Percentiles rank a stretch among this genome's conserved stretches.
phyloP scores from a whole-genome alignment of 1,140 invertebrate species.

The Penaeus chinensis region DNA sequence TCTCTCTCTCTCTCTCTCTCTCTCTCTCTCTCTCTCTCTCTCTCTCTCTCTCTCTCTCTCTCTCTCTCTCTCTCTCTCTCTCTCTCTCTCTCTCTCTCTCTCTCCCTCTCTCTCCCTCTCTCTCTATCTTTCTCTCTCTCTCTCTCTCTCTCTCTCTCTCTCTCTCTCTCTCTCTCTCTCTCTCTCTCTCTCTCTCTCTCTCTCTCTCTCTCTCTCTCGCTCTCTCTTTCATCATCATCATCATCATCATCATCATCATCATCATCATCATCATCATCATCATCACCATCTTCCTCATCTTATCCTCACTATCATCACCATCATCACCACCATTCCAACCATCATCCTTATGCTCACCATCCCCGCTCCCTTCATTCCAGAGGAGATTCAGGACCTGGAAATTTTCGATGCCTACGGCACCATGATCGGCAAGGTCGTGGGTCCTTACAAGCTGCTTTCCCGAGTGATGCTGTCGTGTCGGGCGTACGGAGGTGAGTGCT shows the following conservation, averaged over 20 bases:
- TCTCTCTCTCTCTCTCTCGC: background rate
- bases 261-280: no score
- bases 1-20: no score
- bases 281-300: no score
- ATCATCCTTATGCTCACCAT: background rate
- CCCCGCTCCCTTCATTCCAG: background rate
- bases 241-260: no score
- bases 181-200: background rate
- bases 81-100: background rate
- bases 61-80: no score
- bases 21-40: no score
- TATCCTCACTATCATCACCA: no score
- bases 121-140: slow-evolving; percentile 38
- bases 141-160: slow-evolving; percentile 17
- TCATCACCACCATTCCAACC: no score
- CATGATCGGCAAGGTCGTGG: slow-evolving; percentile 26
- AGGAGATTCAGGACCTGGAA: slow-evolving; percentile 36
- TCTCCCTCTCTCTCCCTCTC: slow-evolving; percentile 34
- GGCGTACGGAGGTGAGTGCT: slow-evolving; percentile 42
- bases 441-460: slow-evolving; percentile 36
- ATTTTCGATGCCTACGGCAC: slow-evolving; percentile 30
- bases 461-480: slow-evolving; percentile 46
- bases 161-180: background rate
- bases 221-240: no score
- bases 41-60: no score